phyloP scores from a whole-genome alignment of 2,113 vertebrate species.

The Gymnorhina tibicen region DNA sequence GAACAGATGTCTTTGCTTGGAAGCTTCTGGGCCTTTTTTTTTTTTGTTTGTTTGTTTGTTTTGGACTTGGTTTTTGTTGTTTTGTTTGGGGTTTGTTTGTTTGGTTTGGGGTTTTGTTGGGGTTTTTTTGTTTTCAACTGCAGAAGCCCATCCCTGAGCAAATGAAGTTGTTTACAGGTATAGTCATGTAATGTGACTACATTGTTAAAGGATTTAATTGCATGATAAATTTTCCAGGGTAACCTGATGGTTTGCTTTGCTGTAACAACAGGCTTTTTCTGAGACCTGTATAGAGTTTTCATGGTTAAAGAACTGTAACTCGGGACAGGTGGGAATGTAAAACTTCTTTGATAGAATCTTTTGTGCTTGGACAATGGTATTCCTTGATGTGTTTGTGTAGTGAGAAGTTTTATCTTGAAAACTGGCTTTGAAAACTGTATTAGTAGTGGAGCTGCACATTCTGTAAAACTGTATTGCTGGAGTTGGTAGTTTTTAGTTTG shows the following conservation, averaged over 20 bases:
- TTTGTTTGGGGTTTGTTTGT: neutral
- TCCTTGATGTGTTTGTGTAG: neutral
- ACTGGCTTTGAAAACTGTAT: neutral
- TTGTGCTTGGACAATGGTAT: neutral
- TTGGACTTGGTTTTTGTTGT: neutral
- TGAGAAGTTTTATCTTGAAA: neutral
- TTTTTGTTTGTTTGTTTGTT: too few species aligned
- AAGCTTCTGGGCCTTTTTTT: neutral
- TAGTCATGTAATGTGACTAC: neutral
- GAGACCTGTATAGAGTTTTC: neutral
- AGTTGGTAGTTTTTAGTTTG: neutral
- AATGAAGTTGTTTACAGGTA: neutral
- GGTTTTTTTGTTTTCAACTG: neutral
- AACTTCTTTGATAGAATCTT: neutral
- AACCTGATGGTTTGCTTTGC: neutral
- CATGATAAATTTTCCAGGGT: neutral
- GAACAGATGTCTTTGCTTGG: neutral
- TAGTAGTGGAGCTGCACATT: neutral
- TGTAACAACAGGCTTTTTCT: neutral
- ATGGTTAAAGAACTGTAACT: neutral
- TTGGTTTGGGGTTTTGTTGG: neutral
- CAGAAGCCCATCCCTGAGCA: neutral
- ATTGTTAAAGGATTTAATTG: neutral
- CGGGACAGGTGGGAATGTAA: neutral
- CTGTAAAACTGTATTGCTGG: neutral